Evolutionary conservation across 1,140 invertebrate species (phyloP), one percentile per base, ranked within the genome.

Genomic region (Antheraea mylitta): DNA sequence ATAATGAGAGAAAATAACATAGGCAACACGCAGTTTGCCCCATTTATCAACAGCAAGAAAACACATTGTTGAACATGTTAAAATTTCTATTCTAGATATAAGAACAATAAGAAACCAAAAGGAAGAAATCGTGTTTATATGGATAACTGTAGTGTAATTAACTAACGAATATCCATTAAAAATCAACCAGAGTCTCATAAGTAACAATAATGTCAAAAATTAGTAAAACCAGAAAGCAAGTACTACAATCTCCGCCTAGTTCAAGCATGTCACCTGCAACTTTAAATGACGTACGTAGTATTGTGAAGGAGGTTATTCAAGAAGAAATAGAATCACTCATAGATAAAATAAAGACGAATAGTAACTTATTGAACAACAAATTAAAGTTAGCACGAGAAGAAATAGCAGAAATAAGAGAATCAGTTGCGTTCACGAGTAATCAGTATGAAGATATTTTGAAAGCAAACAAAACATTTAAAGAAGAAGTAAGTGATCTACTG

Each of bases 371-470:
- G 4, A 67, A 61, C 37, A 58, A 62, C n/a, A 71, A 77, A 69
- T 64, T 75, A 48, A 73, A 70, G 62, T 10, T 48, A 22, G 38
- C 75, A 11, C 72, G 63, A 18, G 18, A 73, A n/a, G 78, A 78
- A 64, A 71, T 80, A 0, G 70, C 66, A 18, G 73, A 71, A 19
- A 66, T 78, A 61, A 74, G 71, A 64, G 45, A 60, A 7, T 72
- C 73, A 1, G 69, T 79, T 18, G 58, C 69, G 22, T 72, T 74
- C 37, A 74, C 77, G 6, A 74, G 69, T 53, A 65, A 37, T 8
- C 67, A 76, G 60, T 71, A 70, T 64, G 75, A 77, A 30, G 58
- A 68, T 0, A 67, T 79, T 16, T 36, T 64, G 0, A 74, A 73
- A 13, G 75, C 75, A 53, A 69, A 74, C 45, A 64, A 58, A 36